These are phyloP conservation scores for Etheostoma spectabile DNA, from an alignment of 2,113 vertebrate genomes.

Conservation along the genomic window DNA sequence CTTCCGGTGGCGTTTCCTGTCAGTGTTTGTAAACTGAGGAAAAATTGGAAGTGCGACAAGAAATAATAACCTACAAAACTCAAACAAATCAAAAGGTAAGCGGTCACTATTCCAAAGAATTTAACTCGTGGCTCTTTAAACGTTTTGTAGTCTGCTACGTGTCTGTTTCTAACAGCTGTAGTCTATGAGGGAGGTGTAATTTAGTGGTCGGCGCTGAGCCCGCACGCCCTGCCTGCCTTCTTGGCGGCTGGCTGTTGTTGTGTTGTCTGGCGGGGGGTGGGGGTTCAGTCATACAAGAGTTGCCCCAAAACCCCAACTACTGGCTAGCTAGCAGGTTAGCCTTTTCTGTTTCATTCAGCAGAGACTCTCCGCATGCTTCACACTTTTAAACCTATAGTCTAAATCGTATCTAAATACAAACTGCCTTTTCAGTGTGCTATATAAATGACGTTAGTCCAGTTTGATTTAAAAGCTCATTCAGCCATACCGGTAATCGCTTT, in stretches of 20 bases:
- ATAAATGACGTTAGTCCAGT: neutral
- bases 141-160: neutral
- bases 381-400: neutral
- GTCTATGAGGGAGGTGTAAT: slow-evolving; percentile 29
- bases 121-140: neutral
- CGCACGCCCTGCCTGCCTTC: slow-evolving; percentile 72
- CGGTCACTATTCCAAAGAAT: fast-evolving
- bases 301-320: slow-evolving; percentile 54
- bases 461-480: neutral
- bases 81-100: slow-evolving; percentile 72
- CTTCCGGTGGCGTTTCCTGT: slow-evolving; percentile 88
- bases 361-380: neutral
- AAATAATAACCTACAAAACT: slow-evolving; percentile 63
- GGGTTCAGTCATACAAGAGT: slow-evolving; percentile 60
- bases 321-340: slow-evolving; percentile 53
- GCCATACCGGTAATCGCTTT: neutral
- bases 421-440: neutral
- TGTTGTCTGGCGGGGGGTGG: slow-evolving; percentile 73
- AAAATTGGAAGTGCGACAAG: slow-evolving; percentile 83
- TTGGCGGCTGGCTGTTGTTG: slow-evolving; percentile 71
- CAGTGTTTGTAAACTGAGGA: slow-evolving; percentile 88
- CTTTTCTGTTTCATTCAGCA: neutral
- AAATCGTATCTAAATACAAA: neutral
- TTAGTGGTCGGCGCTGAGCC: slow-evolving; percentile 67
- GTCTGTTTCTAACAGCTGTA: neutral